These are phyloP conservation scores for Karalla daura DNA, from an alignment of 2,797 vertebrate species.

Conservation along the genomic window DNA sequence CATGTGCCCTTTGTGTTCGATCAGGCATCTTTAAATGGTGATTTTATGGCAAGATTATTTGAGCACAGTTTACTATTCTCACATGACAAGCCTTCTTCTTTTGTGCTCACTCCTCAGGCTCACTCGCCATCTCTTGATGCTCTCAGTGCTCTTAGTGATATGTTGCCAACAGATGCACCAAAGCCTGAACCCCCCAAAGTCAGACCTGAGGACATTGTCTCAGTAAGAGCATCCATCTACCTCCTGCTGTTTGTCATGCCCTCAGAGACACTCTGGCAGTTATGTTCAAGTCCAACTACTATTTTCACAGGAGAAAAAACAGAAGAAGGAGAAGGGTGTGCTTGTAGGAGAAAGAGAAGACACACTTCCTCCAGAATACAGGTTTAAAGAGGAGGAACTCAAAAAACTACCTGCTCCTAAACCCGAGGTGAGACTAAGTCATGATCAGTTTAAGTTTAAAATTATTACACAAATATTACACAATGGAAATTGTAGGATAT, in stretches of 20 bases:
- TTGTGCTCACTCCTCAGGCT: conserved; percentile 36
- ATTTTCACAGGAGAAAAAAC: conserved; percentile 65
- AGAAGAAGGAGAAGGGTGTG: conserved; percentile 70
- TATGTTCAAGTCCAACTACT: neutral
- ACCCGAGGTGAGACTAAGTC: conserved; percentile 67
- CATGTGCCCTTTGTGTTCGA: neutral
- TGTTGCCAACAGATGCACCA: conserved; percentile 55
- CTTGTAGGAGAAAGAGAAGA: conserved; percentile 79
- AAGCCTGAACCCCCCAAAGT: conserved; percentile 70
- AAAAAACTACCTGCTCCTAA: conserved; percentile 67
- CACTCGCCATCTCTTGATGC: conserved; percentile 69
- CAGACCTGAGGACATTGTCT: conserved; percentile 76
- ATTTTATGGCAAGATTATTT: too few species aligned
- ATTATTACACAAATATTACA: neutral
- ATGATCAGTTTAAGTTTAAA: neutral
- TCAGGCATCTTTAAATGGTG: too few species aligned
- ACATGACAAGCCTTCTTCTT: too few species aligned
- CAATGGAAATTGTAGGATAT: neutral
- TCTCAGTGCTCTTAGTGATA: conserved; percentile 69
- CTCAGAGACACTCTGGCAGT: neutral
- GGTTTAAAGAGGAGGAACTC: conserved; percentile 68
- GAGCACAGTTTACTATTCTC: too few species aligned
- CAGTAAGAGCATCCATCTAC: conserved; percentile 68
- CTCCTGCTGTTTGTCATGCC: neutral
- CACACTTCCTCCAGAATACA: conserved; percentile 72